Evolutionary conservation across 2,888 invertebrate genomes (phyloP).

Genomic region (Leptinotarsa juncta): DNA sequence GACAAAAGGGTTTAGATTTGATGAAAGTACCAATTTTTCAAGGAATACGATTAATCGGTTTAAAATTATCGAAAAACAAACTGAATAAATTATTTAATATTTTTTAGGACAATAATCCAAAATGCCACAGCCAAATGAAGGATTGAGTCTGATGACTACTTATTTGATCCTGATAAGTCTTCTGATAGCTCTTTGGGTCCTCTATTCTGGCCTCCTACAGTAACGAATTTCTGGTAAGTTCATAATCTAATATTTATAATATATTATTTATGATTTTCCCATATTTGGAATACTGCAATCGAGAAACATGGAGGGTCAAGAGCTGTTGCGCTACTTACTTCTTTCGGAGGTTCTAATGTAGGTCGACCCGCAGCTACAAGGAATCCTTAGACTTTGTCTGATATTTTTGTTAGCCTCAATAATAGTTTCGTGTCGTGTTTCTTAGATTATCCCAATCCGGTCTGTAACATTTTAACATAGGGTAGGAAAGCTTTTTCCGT

Average conservation of each 20-base stretch:
- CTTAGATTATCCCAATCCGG: too few species aligned
- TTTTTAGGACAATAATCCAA: slow-evolving; percentile 39
- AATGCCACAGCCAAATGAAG: slow-evolving; percentile 50
- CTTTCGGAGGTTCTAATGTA: too few species aligned
- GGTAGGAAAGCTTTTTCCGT: too few species aligned
- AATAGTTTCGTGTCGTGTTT: too few species aligned
- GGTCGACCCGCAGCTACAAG: too few species aligned
- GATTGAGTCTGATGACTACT: slow-evolving; percentile 51
- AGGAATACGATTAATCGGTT: background rate
- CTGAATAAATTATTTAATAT: background rate
- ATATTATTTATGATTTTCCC: too few species aligned
- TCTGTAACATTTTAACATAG: too few species aligned
- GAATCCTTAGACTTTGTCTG: too few species aligned
- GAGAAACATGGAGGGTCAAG: too few species aligned
- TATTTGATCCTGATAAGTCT: slow-evolving; percentile 53
- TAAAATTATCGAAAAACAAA: background rate
- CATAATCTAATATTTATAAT: background rate
- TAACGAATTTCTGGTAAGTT: slow-evolving; percentile 28
- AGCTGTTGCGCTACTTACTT: too few species aligned
- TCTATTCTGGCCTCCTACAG: slow-evolving; percentile 52
- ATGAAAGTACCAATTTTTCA: background rate
- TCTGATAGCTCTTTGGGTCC: slow-evolving; percentile 50
- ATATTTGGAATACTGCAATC: too few species aligned
- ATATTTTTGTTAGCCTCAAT: too few species aligned
- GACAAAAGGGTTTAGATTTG: background rate